Conservation (phyloP, 2,113 vertebrate species). For the Bettongia penicillata region DNA sequence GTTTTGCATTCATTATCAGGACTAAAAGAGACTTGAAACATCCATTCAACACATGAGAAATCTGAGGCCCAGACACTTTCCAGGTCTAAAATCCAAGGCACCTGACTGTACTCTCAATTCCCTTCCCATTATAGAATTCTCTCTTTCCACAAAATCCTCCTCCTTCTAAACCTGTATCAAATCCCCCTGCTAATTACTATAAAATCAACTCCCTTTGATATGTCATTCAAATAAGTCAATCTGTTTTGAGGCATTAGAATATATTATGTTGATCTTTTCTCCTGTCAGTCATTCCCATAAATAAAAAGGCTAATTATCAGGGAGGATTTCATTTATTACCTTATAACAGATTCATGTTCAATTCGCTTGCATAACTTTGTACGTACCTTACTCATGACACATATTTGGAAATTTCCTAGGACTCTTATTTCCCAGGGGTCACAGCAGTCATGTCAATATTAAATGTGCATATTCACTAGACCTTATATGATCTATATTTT, state of each 20-base stretch:
- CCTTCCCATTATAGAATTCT: too few relatives aligned
- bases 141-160: not conserved
- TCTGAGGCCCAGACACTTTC: too few relatives aligned
- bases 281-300: conserved; percentile 26
- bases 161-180: too few relatives aligned
- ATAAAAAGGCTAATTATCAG: not conserved
- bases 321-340: conserved; percentile 35
- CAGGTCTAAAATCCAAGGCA: too few relatives aligned
- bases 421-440: not conserved
- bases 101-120: too few relatives aligned
- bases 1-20: too few relatives aligned
- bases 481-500: not conserved
- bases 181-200: conserved; percentile 1
- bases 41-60: too few relatives aligned
- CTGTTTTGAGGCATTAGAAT: conserved; percentile 39
- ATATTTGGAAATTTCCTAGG: not conserved
- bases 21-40: too few relatives aligned
- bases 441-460: not conserved
- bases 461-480: not conserved
- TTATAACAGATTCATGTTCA: conserved; percentile 2
- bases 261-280: conserved; percentile 9
- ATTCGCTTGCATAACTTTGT: conserved; percentile 14
- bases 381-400: conserved; percentile 4
- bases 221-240: conserved; percentile 26
- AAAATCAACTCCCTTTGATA: conserved; percentile 16